A percentile compares a stretch with the other conserved stretches of the same genome.
Conservation (phyloP, 2,113 vertebrate species). For the Pomatostomus ruficeps region DNA sequence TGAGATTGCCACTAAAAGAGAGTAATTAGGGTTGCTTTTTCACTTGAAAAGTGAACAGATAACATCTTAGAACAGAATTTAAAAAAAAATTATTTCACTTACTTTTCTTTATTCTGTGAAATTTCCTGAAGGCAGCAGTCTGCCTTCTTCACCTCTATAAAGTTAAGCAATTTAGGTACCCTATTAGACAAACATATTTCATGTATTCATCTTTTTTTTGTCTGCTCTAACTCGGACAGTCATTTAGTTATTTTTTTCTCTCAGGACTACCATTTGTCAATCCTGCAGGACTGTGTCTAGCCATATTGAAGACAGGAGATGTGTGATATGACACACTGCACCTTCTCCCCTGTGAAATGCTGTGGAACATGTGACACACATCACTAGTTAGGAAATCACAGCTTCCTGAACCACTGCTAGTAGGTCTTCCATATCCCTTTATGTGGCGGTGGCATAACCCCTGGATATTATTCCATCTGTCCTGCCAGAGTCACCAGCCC, state of each 20-base stretch:
- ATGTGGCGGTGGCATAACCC: too few species aligned
- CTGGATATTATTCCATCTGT: too few species aligned
- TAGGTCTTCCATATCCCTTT: not conserved
- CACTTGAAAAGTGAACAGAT: not conserved
- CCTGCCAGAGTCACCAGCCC: too few species aligned
- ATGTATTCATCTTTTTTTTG: not conserved
- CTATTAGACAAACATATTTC: not conserved
- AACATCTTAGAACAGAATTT: not conserved
- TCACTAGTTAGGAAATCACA: not conserved
- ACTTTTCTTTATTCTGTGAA: not conserved
- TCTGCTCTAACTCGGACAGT: not conserved
- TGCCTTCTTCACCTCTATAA: not conserved
- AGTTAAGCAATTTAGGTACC: not conserved
- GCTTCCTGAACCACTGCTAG: not conserved
- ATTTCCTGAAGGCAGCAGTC: not conserved
- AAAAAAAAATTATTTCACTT: not conserved
- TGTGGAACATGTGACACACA: not conserved
- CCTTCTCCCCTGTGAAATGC: not conserved
- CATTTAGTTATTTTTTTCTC: not conserved
- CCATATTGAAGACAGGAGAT: not conserved
- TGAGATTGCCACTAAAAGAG: not conserved
- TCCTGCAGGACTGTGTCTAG: not conserved
- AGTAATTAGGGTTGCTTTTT: not conserved
- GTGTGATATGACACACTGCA: not conserved
- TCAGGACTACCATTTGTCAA: not conserved